Conservation (phyloP, 2,113 vertebrate species). For the Mola mola region DNA sequence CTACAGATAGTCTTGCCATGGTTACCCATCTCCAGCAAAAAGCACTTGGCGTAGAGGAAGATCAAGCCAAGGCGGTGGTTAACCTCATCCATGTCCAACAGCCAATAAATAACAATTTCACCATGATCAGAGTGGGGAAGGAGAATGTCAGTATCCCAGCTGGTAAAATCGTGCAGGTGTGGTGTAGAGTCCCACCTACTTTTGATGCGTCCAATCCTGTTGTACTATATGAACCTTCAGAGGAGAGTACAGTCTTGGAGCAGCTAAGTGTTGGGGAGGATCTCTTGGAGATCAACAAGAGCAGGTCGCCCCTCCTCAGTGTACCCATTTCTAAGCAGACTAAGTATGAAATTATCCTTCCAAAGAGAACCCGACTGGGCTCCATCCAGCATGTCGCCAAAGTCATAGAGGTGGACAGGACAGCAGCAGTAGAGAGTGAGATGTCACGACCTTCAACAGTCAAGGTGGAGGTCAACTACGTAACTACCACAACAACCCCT, state of each 20-base stretch:
- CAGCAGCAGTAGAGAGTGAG: neutral
- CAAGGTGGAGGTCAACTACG: neutral
- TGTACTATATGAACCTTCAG: slow-evolving; percentile 6
- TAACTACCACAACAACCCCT: too few species aligned
- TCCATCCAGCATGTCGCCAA: slow-evolving; percentile 11
- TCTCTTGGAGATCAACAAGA: neutral
- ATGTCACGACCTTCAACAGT: too few species aligned
- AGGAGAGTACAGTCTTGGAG: neutral
- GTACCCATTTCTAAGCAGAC: slow-evolving; percentile 2
- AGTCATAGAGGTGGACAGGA: neutral
- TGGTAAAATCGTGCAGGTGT: neutral
- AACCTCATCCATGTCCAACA: too few species aligned
- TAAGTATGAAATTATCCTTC: neutral
- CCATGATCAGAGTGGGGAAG: neutral
- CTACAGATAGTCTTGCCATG: too few species aligned
- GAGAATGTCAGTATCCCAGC: neutral
- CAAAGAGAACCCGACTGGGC: neutral
- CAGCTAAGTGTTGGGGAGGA: slow-evolving; percentile 2
- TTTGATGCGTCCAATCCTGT: neutral
- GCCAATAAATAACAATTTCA: too few species aligned
- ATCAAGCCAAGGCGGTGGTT: too few species aligned
- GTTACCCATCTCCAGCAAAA: too few species aligned
- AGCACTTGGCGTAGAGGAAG: too few species aligned
- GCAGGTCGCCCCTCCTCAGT: neutral
- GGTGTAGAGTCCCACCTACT: neutral